phyloP scores from a whole-genome alignment of 1,140 invertebrate species.

The Pogonomyrmex californicus region DNA sequence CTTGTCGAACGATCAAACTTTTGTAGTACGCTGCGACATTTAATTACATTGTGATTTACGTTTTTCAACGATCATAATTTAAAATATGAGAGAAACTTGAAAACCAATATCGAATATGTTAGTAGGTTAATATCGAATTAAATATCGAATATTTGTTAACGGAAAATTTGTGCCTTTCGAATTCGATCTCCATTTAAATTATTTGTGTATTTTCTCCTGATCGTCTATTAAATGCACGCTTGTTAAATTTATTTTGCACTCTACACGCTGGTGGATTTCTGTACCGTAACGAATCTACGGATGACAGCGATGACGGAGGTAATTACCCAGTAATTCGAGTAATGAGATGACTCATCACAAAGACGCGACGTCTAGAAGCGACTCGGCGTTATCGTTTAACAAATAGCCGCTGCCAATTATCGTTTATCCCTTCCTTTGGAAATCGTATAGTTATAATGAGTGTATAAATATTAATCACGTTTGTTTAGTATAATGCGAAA shows the following conservation, averaged over 20 bases:
- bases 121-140: no score
- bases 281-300: neutral
- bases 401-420: slow-evolving; percentile 23
- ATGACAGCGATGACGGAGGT: slow-evolving; percentile 32
- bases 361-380: slow-evolving; percentile 39
- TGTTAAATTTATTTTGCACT: neutral
- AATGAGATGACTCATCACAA: slow-evolving; percentile 50
- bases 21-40: no score
- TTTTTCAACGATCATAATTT: neutral
- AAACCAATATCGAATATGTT: neutral
- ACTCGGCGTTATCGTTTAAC: slow-evolving; percentile 11
- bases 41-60: neutral
- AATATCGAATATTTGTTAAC: neutral
- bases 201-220: neutral
- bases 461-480: neutral
- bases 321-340: slow-evolving; percentile 54
- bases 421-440: neutral
- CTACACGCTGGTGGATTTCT: slow-evolving; percentile 5
- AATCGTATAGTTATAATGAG: neutral
- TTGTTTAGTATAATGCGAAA: neutral
- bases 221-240: neutral
- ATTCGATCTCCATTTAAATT: neutral
- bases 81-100: neutral
- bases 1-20: slow-evolving; percentile 9
- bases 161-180: neutral